Base-by-base conservation (phyloP, 2,888 invertebrate genomes). In the Nipponacmea schrenckii region DNA sequence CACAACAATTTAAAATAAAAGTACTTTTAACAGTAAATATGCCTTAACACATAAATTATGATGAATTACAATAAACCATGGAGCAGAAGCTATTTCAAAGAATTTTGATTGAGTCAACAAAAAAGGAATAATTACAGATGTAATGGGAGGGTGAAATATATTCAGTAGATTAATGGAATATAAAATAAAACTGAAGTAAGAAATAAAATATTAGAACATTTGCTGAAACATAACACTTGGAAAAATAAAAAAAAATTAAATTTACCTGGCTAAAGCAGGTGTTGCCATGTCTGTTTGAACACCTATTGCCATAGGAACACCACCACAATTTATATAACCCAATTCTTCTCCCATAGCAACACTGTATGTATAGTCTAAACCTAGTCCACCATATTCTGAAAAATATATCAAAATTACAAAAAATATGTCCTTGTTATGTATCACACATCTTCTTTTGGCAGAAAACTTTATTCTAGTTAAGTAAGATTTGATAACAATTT, bases 221-320 rank as follows among this genome's bases (percentile, higher is more conserved):
- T 56, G 8, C 8, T 7, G 62, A 15, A 24, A 8, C 14, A 8
- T 12, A 62, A 20, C 20, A 24, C 17, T 14, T n/a, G n/a, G 62
- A 7, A 56, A 56, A 20, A 20, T 8, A 56, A 56, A n/a, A 66
- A 15, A 5, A n/a, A 17, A 31, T n/a, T 44, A 31, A 17, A n/a
- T 65, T 67, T 78, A 90, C 87, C 84, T 88, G 48, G 90, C 87
- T 20, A 91, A 83, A 15, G 91, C 91, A 26, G 91, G 91, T 27
- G 91, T 91, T 5, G 91, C 88, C 91, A 91, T 91, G 77, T 91
- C 91, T 5, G 90, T 91, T 83, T 91, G 91, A 10, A 91, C 91
- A 10, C 89, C 88, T n/a, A 89, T 84, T 0, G 90, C 90, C 90
- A 91, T 91, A 20, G 91, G 90, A 67, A 91, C 84, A 3, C 88